Evolutionary conservation across 1,140 invertebrate species (phyloP).

Genomic region (Anastrepha ludens): DNA sequence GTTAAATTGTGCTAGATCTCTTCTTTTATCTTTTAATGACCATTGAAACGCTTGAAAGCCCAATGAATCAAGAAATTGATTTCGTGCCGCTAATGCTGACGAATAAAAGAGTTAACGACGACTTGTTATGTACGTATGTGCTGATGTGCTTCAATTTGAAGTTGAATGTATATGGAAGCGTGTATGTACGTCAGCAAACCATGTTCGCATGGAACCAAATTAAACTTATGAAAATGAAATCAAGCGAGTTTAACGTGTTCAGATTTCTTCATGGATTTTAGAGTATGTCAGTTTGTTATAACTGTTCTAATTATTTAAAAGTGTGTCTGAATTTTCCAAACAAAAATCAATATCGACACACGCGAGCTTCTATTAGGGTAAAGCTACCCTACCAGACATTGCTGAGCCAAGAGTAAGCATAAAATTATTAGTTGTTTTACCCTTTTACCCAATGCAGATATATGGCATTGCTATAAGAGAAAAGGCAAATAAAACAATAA

Average conservation of each 20-base stretch:
- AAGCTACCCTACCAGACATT: neutral
- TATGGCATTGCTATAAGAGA: too few relatives aligned
- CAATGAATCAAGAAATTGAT: slow-evolving; percentile 47
- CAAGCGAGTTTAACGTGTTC: slow-evolving; percentile 1
- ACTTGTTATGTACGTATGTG: neutral
- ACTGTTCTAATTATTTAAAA: slow-evolving; percentile 43
- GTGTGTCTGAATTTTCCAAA: slow-evolving; percentile 1
- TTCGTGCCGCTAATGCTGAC: slow-evolving; percentile 35
- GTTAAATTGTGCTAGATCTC: slow-evolving; percentile 40
- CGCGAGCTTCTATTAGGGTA: neutral
- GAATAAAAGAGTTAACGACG: neutral
- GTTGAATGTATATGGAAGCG: neutral
- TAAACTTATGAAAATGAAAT: slow-evolving; percentile 43
- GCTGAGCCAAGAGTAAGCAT: too few relatives aligned
- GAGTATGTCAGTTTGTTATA: neutral
- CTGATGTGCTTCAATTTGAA: neutral
- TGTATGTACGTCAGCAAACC: neutral
- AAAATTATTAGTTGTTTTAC: too few relatives aligned
- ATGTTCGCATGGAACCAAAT: slow-evolving; percentile 23
- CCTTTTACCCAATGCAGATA: too few relatives aligned
- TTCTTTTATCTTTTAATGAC: slow-evolving; percentile 39
- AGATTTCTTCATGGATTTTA: neutral
- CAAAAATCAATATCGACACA: slow-evolving; percentile 21
- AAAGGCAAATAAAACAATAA: too few relatives aligned
- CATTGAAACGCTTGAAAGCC: slow-evolving; percentile 30